Base-by-base conservation (phyloP, 1,140 invertebrate genomes). In the Lepidotrigona ventralis region DNA sequence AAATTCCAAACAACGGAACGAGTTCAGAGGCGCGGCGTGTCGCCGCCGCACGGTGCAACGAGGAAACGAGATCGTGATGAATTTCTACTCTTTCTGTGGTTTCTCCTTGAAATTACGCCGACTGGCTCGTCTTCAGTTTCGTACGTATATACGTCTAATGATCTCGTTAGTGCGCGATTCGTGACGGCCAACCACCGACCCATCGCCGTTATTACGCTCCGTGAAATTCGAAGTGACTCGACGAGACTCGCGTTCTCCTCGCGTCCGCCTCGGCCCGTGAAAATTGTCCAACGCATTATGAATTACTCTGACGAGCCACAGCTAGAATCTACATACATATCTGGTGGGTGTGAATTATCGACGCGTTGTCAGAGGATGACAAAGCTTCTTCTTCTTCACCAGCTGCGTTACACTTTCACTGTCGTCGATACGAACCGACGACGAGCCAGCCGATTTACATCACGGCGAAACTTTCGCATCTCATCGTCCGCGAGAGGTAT, bases 121-220 rank as follows among this genome's bases (percentile, higher is more conserved):
- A 2, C 4, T 29, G 39, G 26, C 81, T 71, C 66, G 54, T 71
- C 51, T 56, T 56, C 51, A 29, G 56, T 73, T 73, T 79, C 69
- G 51, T 51, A 60, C 23, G 26, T 64, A 29, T 29, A 51, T 29
- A 63, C 76, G 77, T 63, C 60, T 64, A 72, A 83, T 83, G 81
- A 46, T 83, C 81, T 83, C 81, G 81, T 83, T 78, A 83, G 74
- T 19, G 54, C 64, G 15, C 64, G 66, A 77, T 78, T 78, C 74
- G 74, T 64, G 39, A 70, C 66, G 63, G 53, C 2, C n/a, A 39
- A 4, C 46, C 21, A 29, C 29, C 29, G 21, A n/a, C 33, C 26
- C 63, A 23, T 51, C 68, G 11, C 11, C 53, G 39, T 68, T 75
- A 77, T 29, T 23, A 79, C 60, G 84, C 72, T 60, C 53, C 66